Base-by-base conservation (phyloP, 2,888 invertebrate species). In the Mimachlamys varia region DNA sequence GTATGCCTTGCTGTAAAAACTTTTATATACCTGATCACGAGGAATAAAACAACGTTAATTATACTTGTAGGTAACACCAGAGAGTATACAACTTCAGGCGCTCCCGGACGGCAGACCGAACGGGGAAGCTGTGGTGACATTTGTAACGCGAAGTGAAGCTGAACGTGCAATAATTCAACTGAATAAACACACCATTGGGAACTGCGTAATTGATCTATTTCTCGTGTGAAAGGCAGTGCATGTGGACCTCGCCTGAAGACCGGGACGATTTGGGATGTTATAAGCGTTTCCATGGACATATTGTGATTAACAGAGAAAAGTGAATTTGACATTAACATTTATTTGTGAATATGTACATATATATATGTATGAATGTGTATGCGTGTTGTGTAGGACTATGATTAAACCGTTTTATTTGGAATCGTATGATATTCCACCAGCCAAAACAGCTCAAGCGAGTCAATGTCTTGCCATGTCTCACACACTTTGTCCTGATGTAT, bases 101-200 rank as follows among this genome's bases (percentile, higher is more conserved):
- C 96, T 96, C 90, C 95, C 96, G 44, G 97, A 97, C 90, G 97
- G 97, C 13, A 95, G 97, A 88, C 96, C 96, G 0, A 97, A 95
- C 88, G 97, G 97, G 53, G 97, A 97, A 91, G 97, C 97, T 4
- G 94, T 97, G 87, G 96, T 97, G 53, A 96, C 97, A 19, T 97
- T 97, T 93, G 93, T 95, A 10, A 95, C 96, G 58, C 95, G 97
- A 90, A 92, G 94, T 3, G 97, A 97, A 91, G 97, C 97, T 1
- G 97, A 97, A 93, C 94, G 97, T 89, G 97, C 97, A 27, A 95
- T 97, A 89, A 95, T 96, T 88, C 97, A 97, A 93, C 96, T 96
- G 92, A 97, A 96, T 93, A 95, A 97, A 58, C 97, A 97, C 92
- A 95, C 96, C 91, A 95, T 97, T 88, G 97, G 97, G 76, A 97